Conservation (phyloP, 64 coral and sea anemone genomes). For the Stylophora pistillata region DNA sequence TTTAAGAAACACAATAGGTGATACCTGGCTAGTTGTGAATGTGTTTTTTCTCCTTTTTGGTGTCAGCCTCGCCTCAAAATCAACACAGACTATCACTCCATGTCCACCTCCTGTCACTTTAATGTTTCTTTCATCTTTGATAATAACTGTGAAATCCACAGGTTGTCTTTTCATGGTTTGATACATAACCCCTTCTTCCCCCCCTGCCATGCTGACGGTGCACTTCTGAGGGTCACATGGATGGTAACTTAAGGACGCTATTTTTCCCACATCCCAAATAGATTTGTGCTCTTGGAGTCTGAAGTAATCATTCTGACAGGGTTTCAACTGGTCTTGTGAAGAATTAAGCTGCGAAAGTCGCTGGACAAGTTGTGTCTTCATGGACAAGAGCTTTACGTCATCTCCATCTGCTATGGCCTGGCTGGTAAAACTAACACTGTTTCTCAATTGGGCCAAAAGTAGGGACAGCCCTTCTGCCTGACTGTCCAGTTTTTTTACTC, state of each 20-base stretch:
- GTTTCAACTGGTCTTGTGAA: conserved; percentile 1
- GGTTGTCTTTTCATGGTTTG: neutral
- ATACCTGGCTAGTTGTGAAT: no score
- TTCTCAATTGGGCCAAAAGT: conserved; percentile 8
- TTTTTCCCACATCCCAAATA: neutral
- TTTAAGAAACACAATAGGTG: neutral
- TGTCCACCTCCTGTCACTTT: conserved; percentile 11
- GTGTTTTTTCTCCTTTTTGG: neutral
- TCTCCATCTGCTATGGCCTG: neutral
- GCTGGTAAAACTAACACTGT: neutral
- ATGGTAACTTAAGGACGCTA: neutral
- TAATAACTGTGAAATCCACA: neutral
- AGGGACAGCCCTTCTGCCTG: conserved; percentile 3
- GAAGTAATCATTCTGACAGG: conserved; percentile 3
- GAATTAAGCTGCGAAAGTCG: conserved; percentile 25
- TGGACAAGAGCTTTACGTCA: conserved; percentile 7
- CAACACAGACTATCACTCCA: neutral
- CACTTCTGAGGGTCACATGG: neutral
- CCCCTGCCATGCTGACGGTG: neutral
- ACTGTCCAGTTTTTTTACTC: neutral
- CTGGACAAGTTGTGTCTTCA: conserved; percentile 22
- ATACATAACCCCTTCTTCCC: neutral
- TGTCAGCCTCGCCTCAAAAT: neutral
- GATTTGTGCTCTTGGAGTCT: neutral
- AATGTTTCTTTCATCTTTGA: neutral